Percentiles rank a stretch among this genome's conserved stretches.
Evolutionary conservation across 1,140 invertebrate genomes (phyloP).

Genomic region (Ceratosolen solmsi): DNA sequence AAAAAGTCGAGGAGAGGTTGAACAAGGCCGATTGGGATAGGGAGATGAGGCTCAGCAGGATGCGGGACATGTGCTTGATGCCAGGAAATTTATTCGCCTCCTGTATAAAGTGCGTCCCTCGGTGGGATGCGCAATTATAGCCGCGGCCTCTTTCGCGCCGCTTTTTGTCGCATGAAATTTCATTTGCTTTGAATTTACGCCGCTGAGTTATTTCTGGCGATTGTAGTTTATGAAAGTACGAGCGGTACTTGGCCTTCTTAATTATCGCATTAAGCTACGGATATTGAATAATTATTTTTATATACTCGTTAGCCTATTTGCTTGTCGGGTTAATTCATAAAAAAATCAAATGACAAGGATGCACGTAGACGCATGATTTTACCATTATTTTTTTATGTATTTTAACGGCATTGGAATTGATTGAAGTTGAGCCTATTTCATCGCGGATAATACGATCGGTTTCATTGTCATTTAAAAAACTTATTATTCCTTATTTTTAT

Average conservation of each 20-base stretch:
- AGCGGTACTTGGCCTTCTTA: not conserved
- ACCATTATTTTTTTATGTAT: not conserved
- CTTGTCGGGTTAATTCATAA: not conserved
- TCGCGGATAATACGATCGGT: not conserved
- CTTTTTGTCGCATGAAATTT: not conserved
- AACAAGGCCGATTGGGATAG: constrained; percentile 35
- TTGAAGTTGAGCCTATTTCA: not conserved
- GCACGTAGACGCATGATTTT: too few relatives aligned
- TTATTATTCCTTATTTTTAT: not conserved
- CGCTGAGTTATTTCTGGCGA: not conserved
- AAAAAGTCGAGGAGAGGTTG: not conserved
- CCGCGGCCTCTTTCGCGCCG: too few relatives aligned
- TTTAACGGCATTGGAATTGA: not conserved
- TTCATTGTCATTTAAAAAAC: not conserved
- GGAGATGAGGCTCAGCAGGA: not conserved
- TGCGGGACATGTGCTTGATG: not conserved
- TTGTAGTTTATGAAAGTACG: not conserved
- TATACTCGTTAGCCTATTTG: not conserved
- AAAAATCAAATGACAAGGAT: not conserved
- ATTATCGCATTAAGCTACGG: not conserved
- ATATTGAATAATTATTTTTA: not conserved
- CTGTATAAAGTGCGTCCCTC: too few relatives aligned
- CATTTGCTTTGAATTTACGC: not conserved
- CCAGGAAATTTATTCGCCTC: not conserved
- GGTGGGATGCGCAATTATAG: too few relatives aligned